Evolutionary conservation across 2,113 vertebrate genomes (phyloP), one percentile per base, ranked within the genome.

Genomic region (Actinemys pallida): DNA sequence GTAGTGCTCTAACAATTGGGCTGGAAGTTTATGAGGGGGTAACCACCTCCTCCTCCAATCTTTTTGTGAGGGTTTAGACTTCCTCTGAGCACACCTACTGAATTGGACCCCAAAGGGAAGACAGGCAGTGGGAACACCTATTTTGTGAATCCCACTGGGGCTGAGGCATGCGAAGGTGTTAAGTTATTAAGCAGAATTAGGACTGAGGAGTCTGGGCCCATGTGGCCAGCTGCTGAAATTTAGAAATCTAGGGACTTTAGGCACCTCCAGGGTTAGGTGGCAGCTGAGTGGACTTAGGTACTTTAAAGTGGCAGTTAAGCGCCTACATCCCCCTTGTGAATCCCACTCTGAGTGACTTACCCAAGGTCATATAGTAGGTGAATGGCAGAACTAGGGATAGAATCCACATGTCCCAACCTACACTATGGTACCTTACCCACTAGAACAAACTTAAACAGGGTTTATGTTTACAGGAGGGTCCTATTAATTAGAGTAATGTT

Each of bases 111-210:
- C 65, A 72, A 72, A 72, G 16, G 9, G 19, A 39, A 72, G 65
- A 39, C 16, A 72, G 19, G 14, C 4, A 8, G 35, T 0, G 17
- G 16, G 14, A 17, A 31, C 3, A 3, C 16, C 35, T n/a, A n/a
- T 35, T 69, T n/a, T 2, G 2, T 72, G 35, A 72, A 39, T 72
- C 6, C 65, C 19, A 20, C 17, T 72, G 65, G 31, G 9, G 19
- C n/a, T 72, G 65, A 22, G n/a, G 16, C 17, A 20, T 72, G 65
- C 4, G 4, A 4, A 22, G 35, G 17, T 22, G 19, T 72, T 39
- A 72, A 39, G 35, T n/a, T 22, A 39, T 20, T 72, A 69, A 19
- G 35, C 19, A 8, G 19, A 72, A 39, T 39, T 20, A 39, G n/a
- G 65, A 72, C n/a, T 22, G n/a, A 72, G 8, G 35, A 39, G 35